Evolutionary conservation across 2,113 vertebrate genomes (phyloP), one percentile per base, ranked within the genome.

Genomic region (Paraplagusia blochii): DNA sequence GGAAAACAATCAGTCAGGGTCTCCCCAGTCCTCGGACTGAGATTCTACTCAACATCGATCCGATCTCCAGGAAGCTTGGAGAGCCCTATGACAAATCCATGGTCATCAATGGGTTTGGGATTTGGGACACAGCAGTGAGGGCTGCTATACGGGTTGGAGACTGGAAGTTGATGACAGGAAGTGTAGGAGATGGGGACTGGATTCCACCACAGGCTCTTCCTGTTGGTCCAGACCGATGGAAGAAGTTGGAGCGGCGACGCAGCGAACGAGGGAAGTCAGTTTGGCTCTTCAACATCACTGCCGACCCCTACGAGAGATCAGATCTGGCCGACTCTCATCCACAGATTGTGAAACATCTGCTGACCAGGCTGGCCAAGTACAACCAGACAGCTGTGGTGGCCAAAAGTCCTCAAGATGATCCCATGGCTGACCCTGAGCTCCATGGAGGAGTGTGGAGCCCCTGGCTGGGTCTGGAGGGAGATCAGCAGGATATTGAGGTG

Each of bases 11-110:
- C 50, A 97, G 94, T 0, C 90, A 93, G 67, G 94, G 91, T 9
- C 81, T 86, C 8, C 90, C 90, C 10, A 92, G 91, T 18, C 95
- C 94, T 0, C 89, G 93, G 12, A 87, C 92, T 2, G 95, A 98
- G 78, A 96, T 98, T 80, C 82, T 98, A 42, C 95, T 95, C 84
- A 98, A 98, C 85, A 98, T 97, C 12, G 96, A 98, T 71, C 95
- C 95, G 0, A 90, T 96, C 49, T 98, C 95, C 48, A 94, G 92
- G 52, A 91, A 93, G 62, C 93, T 93, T 4, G 94, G 88, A 44
- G 92, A 94, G 64, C 90, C 90, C 0, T 90, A 90, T 79, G 88
- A 90, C 1, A 92, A 92, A 33, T 92, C 88, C 0, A 83, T 90
- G 86, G 84, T 84, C 1, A 90, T 74, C 29, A 87, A 92, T 0